Evolutionary conservation across 2,797 vertebrate species (phyloP), one percentile per base, ranked within the genome.

Genomic region (Gouania willdenowi): DNA sequence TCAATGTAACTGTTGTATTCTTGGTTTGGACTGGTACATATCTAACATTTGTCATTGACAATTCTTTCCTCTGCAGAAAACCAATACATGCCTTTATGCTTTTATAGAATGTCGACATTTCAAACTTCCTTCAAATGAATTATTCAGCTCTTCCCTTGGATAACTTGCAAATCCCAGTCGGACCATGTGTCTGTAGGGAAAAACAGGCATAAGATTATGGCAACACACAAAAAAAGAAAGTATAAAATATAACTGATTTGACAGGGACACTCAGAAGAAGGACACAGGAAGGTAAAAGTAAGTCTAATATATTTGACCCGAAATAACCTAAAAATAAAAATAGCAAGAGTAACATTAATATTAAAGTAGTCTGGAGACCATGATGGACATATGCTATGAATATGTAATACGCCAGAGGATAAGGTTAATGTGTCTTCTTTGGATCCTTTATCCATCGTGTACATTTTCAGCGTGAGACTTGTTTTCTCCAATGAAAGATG

Each of bases 401-500:
- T n/a, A n/a, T n/a, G n/a, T n/a, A n/a, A n/a, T n/a, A n/a, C n/a
- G n/a, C n/a, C n/a, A n/a, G n/a, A n/a, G n/a, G n/a, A n/a, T n/a
- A n/a, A n/a, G n/a, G n/a, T n/a, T n/a, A n/a, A n/a, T 6, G 19
- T 6, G 20, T 20, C 19, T 5, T 20, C n/a, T n/a, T 3, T 8
- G 11, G 19, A 16, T 8, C 6, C 37, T 41, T 28, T 36, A 24
- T 18, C 13, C 31, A 11, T 34, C 10, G 5, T 8, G 12, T 16
- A 5, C 35, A 40, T 25, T 41, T 24, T 32, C 36, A 34, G 42
- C 26, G 26, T 43, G 29, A 35, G 30, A 43, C 11, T 29, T 32
- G 20, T 60, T 39, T 39, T 16, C 23, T 11, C 67, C 26, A 67
- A 65, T 71, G 62, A 68, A 53, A 55, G 8, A 65, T 50, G 29